These are phyloP conservation scores for Palythoa grandiflora DNA, from an alignment of 92 coral and sea anemone genomes.

Conservation along the genomic window DNA sequence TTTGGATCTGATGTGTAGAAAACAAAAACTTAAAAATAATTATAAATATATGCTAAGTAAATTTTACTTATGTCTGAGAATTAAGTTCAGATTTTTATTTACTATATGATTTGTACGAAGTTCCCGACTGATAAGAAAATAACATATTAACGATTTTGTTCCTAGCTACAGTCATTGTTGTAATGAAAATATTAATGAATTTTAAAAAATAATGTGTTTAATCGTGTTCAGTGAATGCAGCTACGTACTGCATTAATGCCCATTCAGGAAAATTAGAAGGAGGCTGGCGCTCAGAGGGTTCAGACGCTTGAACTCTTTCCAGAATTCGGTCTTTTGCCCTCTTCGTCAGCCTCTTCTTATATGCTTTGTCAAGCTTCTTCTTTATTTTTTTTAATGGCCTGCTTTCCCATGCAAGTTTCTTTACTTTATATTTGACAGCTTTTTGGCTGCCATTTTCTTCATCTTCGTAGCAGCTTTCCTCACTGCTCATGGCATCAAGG, in stretches of 20 bases:
- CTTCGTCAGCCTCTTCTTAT: conserved; percentile 46
- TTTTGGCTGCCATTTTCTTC: conserved; percentile 49
- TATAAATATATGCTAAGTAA: not conserved
- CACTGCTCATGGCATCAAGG: conserved; percentile 60
- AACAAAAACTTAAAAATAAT: not conserved
- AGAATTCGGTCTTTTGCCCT: conserved; percentile 59
- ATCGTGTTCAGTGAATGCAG: conserved; percentile 8
- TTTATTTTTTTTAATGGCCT: conserved; percentile 38
- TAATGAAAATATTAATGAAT: not conserved
- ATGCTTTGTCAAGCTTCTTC: conserved; percentile 57
- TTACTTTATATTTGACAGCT: conserved; percentile 40
- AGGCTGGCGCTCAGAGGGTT: conserved; percentile 49
- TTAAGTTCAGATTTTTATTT: not conserved
- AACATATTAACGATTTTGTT: not conserved
- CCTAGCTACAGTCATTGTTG: not conserved
- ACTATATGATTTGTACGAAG: not conserved
- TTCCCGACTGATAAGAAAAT: not conserved
- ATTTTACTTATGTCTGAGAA: not conserved
- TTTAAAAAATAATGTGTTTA: not conserved
- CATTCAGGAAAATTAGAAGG: conserved; percentile 52
- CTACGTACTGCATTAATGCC: conserved; percentile 36
- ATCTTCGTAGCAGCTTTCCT: conserved; percentile 58
- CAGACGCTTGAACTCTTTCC: conserved; percentile 36
- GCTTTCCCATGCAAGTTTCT: conserved; percentile 54
- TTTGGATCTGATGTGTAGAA: not conserved